Conservation (phyloP, 2,113 vertebrate genomes). For the Sialia sialis region DNA sequence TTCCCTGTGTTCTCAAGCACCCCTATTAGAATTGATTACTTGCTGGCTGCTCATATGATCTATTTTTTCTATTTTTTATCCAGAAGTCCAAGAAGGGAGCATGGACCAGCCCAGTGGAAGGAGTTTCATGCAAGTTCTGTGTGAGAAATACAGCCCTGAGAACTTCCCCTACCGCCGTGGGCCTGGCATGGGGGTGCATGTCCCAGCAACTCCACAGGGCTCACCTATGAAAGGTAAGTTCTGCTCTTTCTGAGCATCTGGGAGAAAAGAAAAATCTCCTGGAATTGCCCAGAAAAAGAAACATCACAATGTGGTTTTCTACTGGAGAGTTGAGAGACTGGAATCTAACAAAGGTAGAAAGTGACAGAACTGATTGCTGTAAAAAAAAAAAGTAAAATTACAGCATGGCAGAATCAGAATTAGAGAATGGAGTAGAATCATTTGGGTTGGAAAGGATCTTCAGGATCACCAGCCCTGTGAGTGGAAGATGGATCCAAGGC, state of each 20-base stretch:
- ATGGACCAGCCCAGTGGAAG: conserved; percentile 88
- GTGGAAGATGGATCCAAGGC: not conserved
- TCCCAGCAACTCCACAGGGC: conserved; percentile 87
- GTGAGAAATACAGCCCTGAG: conserved; percentile 95
- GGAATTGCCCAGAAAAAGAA: not conserved
- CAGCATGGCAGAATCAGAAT: not conserved
- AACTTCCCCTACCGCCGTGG: conserved; percentile 95
- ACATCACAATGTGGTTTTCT: not conserved
- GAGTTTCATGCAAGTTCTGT: conserved; percentile 93
- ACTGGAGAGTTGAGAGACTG: not conserved
- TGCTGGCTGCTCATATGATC: not conserved
- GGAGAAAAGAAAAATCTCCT: not conserved
- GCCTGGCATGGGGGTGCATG: conserved; percentile 88
- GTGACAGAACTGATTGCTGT: not conserved
- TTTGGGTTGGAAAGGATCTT: not conserved
- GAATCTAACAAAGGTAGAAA: not conserved
- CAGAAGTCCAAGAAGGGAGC: conserved; percentile 70
- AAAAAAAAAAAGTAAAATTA: no score
- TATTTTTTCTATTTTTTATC: not conserved
- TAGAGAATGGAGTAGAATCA: not conserved
- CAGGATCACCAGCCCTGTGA: not conserved
- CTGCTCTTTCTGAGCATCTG: not conserved
- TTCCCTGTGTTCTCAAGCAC: not conserved
- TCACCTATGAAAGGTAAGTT: conserved; percentile 92
- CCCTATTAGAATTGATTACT: not conserved